Base-by-base conservation (phyloP, 1,140 invertebrate species). In the Plodia interpunctella region DNA sequence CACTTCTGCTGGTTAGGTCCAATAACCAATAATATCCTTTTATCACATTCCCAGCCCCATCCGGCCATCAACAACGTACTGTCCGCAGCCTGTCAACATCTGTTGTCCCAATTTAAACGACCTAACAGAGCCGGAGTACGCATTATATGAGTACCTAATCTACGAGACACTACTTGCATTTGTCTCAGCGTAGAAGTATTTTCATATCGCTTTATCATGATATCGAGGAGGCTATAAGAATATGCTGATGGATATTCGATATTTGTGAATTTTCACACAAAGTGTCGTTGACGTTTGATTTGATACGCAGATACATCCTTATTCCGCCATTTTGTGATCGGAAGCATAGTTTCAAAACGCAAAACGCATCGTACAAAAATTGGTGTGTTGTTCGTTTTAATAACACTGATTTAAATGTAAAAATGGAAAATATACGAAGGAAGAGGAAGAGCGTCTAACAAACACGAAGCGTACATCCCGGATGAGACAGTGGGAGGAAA, bases 81-180 rank as follows among this genome's bases (percentile, higher is more conserved):
- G 73, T 66, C 76, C 78, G 67, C 78, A 72, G 74, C 68, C 69
- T 82, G 80, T 74, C 79, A 67, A 80, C 83, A 87, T 84, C 83
- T 87, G 83, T 74, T 87, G 78, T 78, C 76, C 80, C 73, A 82
- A 82, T 83, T 87, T 80, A 79, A 79, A 78, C 78, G 68, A 75
- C 78, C 69, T 66, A 58, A 72, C 69, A 62, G 53, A 70, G 61
- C 21, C 57, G 18, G 13, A 59, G 52, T 51, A 44, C 30, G 38
- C 54, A 57, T 57, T 65, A 49, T 57, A 51, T 19, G 28, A 52
- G 30, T 54, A n/a, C n/a, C n/a, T n/a, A 44, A 44, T 44, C 38
- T 44, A 44, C 15, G 38, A 44, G 11, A 4, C 13, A n/a, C 2
- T 44, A 25, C 21, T 25, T 25, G 21, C 21, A 25, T 25, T 6